Conservation (phyloP, 2,797 vertebrate species). For the Nasua narica region DNA sequence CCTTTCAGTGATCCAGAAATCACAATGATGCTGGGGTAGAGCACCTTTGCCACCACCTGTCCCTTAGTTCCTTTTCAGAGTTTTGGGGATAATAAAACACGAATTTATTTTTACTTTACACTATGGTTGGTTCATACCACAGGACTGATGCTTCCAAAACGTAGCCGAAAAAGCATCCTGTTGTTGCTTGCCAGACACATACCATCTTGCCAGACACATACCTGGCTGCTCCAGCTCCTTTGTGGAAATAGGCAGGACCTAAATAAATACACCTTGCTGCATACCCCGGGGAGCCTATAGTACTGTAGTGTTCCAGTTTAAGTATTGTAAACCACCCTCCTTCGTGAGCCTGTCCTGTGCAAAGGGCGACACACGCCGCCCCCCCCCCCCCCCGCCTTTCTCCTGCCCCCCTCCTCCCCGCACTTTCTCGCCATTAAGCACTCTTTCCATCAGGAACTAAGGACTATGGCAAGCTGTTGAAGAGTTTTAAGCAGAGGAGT, state of each 20-base stretch:
- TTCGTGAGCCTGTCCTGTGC: neutral
- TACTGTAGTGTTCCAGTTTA: neutral
- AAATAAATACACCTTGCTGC: neutral
- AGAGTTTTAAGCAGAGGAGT: neutral
- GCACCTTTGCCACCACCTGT: neutral
- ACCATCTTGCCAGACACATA: too few relatives aligned
- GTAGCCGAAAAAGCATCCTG: constrained; percentile 17
- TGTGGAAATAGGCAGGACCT: constrained; percentile 4
- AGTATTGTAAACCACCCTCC: neutral
- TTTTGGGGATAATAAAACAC: neutral
- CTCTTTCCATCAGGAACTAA: neutral
- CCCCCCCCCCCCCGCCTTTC: too few relatives aligned
- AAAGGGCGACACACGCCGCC: accelerated
- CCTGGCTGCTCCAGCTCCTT: neutral
- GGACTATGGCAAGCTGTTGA: neutral
- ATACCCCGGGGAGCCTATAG: neutral
- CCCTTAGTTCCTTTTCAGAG: neutral
- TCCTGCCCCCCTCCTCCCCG: too few relatives aligned
- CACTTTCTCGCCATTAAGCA: neutral
- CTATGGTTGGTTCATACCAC: neutral
- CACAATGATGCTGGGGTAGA: neutral
- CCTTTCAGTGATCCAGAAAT: neutral
- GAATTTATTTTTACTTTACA: neutral
- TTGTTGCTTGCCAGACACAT: neutral
- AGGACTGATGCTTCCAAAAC: constrained; percentile 9